phyloP scores from a whole-genome alignment of 2,797 vertebrate genomes.

The Tangara arthus region DNA sequence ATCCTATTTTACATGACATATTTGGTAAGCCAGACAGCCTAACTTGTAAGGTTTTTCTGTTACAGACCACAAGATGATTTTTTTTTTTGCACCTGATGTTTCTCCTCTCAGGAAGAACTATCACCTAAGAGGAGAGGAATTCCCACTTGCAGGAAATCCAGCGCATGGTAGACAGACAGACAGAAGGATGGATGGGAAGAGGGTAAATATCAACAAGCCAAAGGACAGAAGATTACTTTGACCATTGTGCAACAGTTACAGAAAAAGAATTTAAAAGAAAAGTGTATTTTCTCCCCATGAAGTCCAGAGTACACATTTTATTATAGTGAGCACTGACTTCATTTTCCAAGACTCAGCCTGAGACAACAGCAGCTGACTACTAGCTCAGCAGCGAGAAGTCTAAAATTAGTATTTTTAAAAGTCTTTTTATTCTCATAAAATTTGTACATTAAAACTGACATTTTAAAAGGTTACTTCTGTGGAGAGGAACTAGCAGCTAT shows the following conservation, averaged over 20 bases:
- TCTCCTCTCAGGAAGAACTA: neutral
- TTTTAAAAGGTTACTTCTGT: slow-evolving; percentile 70
- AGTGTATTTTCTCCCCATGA: slow-evolving; percentile 10
- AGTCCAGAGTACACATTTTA: slow-evolving; percentile 54
- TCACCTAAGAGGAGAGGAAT: neutral
- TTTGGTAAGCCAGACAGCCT: neutral
- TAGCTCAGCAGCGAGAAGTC: slow-evolving; percentile 50
- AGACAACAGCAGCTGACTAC: slow-evolving; percentile 65
- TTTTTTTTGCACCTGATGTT: neutral
- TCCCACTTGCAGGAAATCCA: slow-evolving; percentile 44
- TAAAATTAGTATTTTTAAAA: slow-evolving; percentile 66
- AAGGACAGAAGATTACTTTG: slow-evolving; percentile 42
- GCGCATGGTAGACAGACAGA: neutral
- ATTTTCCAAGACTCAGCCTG: slow-evolving; percentile 57
- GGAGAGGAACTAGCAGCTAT: slow-evolving; percentile 52
- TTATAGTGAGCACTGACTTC: slow-evolving; percentile 55
- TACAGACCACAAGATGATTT: slow-evolving; percentile 5
- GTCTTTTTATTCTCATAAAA: slow-evolving; percentile 71
- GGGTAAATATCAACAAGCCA: slow-evolving; percentile 51
- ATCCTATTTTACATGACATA: neutral
- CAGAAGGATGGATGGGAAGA: neutral
- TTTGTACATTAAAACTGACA: slow-evolving; percentile 69
- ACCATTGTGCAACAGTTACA: slow-evolving; percentile 30
- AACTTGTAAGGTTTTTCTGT: neutral
- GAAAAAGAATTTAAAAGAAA: slow-evolving; percentile 39